A percentile compares a stretch with the other conserved stretches of the same genome.
Evolutionary conservation across 1,140 invertebrate genomes (phyloP).

Genomic region (Oscheius sp.): DNA sequence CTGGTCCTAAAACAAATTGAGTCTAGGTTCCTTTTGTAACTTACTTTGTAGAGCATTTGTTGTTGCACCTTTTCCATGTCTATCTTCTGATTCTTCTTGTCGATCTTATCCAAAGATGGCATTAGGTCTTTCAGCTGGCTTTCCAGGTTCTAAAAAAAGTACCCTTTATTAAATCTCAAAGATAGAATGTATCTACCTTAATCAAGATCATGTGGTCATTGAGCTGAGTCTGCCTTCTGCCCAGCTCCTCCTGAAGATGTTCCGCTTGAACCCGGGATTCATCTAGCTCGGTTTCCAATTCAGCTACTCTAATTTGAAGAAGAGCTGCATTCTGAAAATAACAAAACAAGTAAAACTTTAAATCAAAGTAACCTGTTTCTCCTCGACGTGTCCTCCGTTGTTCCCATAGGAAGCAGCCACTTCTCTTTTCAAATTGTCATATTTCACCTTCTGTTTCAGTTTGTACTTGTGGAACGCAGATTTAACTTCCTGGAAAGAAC

Average conservation of each 20-base stretch:
- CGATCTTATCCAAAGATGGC: background rate
- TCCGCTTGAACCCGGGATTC: background rate
- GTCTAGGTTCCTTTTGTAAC: background rate
- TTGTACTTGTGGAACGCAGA: conserved; percentile 27
- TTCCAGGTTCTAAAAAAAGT: conserved; percentile 1
- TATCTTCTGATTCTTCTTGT: background rate
- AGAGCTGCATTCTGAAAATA: conserved; percentile 12
- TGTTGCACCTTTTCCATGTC: conserved; percentile 33
- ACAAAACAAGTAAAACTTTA: background rate
- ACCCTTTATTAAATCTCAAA: background rate
- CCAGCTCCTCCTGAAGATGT: background rate
- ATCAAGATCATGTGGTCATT: conserved; percentile 24
- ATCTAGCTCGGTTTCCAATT: conserved; percentile 8
- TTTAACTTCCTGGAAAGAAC: conserved; percentile 14
- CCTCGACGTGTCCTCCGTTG: background rate
- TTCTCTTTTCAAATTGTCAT: conserved; percentile 18
- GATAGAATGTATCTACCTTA: conserved; percentile 5
- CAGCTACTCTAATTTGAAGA: background rate
- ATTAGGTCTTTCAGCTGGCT: background rate
- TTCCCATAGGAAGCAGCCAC: background rate
- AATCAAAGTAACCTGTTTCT: background rate
- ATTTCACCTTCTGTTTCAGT: conserved; percentile 23
- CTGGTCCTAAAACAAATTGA: conserved; percentile 19
- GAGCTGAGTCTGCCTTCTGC: background rate
- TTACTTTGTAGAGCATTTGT: conserved; percentile 33